Conservation (phyloP, 2,888 invertebrate genomes). For the Sarcophaga caerulescens region DNA sequence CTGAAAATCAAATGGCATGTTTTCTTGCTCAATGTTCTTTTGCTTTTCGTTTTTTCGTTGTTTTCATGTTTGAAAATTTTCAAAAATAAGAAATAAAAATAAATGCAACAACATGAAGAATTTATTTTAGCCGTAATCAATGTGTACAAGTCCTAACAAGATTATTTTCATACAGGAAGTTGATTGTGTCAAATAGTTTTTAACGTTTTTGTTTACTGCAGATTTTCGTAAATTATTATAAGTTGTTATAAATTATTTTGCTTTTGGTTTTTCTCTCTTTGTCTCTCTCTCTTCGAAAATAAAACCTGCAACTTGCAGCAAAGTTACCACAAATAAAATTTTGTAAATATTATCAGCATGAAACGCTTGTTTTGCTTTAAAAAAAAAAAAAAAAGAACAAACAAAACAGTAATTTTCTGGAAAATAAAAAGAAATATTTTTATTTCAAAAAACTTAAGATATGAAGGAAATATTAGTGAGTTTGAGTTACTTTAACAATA, state of each 20-base stretch:
- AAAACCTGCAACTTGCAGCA: background rate
- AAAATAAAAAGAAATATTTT: background rate
- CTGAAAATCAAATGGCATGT: slow-evolving; percentile 51
- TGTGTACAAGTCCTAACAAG: slow-evolving; percentile 24
- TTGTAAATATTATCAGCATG: slow-evolving; percentile 1
- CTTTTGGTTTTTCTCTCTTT: no score
- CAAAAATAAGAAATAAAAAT: background rate
- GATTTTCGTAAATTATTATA: slow-evolving; percentile 28
- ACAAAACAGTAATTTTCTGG: background rate
- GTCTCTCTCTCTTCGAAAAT: no score
- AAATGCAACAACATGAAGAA: slow-evolving; percentile 9
- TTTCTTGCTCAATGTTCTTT: background rate
- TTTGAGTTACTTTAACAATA: no score
- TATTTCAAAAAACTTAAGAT: no score
- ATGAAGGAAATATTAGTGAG: no score
- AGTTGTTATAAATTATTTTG: slow-evolving; percentile 4
- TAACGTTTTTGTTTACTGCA: slow-evolving; percentile 1
- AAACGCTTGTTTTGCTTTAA: background rate
- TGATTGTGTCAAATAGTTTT: slow-evolving; percentile 54
- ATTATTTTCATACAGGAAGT: slow-evolving; percentile 50
- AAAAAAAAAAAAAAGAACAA: background rate
- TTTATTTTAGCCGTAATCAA: background rate
- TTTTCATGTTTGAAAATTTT: slow-evolving; percentile 1
- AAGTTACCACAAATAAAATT: slow-evolving; percentile 3
- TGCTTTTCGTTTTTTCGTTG: background rate